Conservation (phyloP, 2,797 vertebrate species). For the Micrastur ruficollis region DNA sequence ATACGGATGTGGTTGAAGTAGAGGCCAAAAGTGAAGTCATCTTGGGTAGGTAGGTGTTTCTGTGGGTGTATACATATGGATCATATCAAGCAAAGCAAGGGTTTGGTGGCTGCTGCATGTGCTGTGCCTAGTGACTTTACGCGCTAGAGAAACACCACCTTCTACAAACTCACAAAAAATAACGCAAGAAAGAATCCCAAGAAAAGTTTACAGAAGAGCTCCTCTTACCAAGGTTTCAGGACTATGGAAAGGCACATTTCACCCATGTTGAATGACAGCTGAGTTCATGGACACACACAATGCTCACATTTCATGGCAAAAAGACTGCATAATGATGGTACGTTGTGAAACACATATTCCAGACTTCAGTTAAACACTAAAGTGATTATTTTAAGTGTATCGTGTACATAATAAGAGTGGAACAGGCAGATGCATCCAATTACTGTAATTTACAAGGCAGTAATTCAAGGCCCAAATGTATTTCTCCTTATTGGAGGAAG, state of each 20-base stretch:
- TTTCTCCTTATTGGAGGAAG: conserved; percentile 19
- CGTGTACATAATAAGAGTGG: not conserved
- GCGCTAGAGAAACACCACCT: not conserved
- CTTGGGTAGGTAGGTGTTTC: not conserved
- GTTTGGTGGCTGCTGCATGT: not conserved
- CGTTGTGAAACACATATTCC: not conserved
- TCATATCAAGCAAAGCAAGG: not conserved
- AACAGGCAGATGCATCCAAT: conserved; percentile 44
- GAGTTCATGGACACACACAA: not conserved
- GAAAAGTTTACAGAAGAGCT: conserved; percentile 61
- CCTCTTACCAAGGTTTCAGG: conserved; percentile 18
- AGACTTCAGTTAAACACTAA: not conserved
- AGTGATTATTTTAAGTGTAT: conserved; percentile 36
- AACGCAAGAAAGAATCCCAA: not conserved
- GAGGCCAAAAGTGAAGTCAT: not conserved
- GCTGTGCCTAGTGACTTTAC: not conserved
- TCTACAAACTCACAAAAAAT: not conserved
- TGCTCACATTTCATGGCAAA: not conserved
- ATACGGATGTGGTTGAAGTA: not conserved
- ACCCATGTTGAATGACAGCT: not conserved
- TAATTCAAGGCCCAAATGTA: conserved; percentile 9
- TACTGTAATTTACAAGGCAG: conserved; percentile 51
- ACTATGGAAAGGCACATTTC: conserved; percentile 55
- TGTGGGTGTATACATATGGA: fast-evolving
- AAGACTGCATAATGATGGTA: not conserved